Conservation (phyloP, 1,140 invertebrate species). For the Zaprionus kolodkinae region DNA sequence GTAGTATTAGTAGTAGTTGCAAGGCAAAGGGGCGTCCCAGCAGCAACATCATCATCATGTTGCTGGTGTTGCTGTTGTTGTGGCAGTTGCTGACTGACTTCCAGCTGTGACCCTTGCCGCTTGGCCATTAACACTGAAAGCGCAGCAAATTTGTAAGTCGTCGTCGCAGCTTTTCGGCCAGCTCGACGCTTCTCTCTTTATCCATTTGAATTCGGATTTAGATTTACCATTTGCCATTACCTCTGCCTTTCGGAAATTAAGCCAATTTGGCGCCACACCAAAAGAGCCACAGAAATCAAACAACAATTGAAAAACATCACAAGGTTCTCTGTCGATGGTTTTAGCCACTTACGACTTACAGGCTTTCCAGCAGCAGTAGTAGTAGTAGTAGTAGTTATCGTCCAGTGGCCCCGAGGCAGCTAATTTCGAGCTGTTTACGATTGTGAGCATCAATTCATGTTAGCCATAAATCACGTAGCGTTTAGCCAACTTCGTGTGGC, state of each 20-base stretch:
- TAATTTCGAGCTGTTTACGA: conserved; percentile 2
- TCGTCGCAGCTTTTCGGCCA: conserved; percentile 38
- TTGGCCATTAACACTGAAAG: conserved; percentile 69
- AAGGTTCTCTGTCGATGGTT: conserved; percentile 15
- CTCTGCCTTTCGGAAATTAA: conserved; percentile 64
- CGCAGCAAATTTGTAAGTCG: conserved; percentile 71
- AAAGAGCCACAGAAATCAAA: conserved; percentile 32
- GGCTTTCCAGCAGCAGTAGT: not conserved
- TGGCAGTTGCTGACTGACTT: conserved; percentile 29
- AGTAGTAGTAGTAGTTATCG: not conserved
- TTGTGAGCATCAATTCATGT: conserved; percentile 22
- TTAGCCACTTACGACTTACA: not conserved
- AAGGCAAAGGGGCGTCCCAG: conserved; percentile 10
- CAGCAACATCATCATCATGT: conserved; percentile 33
- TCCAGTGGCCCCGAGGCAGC: not conserved
- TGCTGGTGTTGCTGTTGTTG: not conserved
- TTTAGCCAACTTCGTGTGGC: conserved; percentile 8
- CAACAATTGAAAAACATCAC: conserved; percentile 33
- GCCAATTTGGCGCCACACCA: conserved; percentile 65
- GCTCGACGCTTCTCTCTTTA: not conserved
- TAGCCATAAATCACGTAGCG: conserved; percentile 27
- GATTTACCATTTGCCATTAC: conserved; percentile 22
- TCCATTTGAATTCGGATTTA: conserved; percentile 1
- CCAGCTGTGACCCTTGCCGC: conserved; percentile 63
- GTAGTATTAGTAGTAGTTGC: too few species aligned